Base-by-base conservation (phyloP, 2,113 vertebrate genomes). In the Xenus cinereus region DNA sequence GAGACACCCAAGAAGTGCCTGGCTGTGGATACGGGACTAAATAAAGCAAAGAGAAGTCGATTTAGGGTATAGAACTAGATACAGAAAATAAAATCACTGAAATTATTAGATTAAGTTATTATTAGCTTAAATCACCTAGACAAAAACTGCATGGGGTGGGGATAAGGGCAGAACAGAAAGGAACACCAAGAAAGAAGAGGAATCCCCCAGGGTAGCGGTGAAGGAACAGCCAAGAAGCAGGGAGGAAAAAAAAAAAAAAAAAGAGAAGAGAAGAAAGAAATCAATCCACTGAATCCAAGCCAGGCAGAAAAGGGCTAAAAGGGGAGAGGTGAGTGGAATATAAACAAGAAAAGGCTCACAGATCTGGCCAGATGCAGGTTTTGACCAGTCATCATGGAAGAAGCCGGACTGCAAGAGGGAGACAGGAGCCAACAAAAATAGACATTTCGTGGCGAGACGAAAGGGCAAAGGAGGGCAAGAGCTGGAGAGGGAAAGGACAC, bases 61-160 rank as follows among this genome's bases (percentile, higher is more conserved):
- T 68, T 54, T 46, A 1, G 13, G 43, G 8, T n/a, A 30, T 10
- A 4, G 30, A 45, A 33, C 11, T 23, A 23, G 8, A 50, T 18
- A 18, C 14, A 48, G 27, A 33, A 69, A 57, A 13, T 2, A 2
- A 84, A 64, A 12, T 7, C 23, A 35, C 18, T 33, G 11, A 18
- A n/a, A 18, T 53, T 43, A 43, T 56, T 48, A 14, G 9, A 20
- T 67, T 12, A 22, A 1, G 2, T 51, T 46, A 9, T 33, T 51
- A n/a, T n/a, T 60, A 30, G 6, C n/a, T 30, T 39, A 35, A 43
- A 26, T 50, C 21, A 27, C 20, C 43, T 27, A 35, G 7, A 28
- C 32, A 41, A n/a, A 26, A 35, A 27, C 4, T 3, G 3, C 4
- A 32, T 1, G 5, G 4, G 21, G 11, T 43, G 1, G 30, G 48